Percentiles rank a stretch among this genome's conserved stretches.
Evolutionary conservation across 2,797 vertebrate genomes (phyloP).

Genomic region (Phataginus tricuspis): DNA sequence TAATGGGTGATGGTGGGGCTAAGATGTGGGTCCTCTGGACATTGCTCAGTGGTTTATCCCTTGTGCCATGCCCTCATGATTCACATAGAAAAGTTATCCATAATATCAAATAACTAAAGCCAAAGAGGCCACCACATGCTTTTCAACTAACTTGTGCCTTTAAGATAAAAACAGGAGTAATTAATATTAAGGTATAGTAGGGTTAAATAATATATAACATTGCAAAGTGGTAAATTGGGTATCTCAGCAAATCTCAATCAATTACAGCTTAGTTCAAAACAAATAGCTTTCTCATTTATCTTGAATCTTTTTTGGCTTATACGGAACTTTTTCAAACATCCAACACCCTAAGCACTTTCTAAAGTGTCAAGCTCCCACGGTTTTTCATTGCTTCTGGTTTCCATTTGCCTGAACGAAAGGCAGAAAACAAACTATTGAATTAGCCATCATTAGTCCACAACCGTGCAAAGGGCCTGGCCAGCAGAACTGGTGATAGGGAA

Average conservation of each 20-base stretch:
- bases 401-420: neutral
- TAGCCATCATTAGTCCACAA: neutral
- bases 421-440: neutral
- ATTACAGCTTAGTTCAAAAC: neutral
- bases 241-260: neutral
- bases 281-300: neutral
- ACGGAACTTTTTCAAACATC: neutral
- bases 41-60: neutral
- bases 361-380: neutral
- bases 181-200: neutral
- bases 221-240: neutral
- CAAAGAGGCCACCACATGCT: neutral
- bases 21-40: neutral
- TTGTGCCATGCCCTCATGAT: neutral
- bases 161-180: slow-evolving; percentile 16
- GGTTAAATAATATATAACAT: neutral
- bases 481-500: neutral
- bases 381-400: neutral
- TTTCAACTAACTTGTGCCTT: neutral
- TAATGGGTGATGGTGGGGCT: neutral
- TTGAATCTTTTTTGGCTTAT: neutral
- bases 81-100: neutral
- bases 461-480: neutral
- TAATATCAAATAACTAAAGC: neutral
- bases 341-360: neutral